A percentile compares a stretch with the other conserved stretches of the same genome.
Conservation (phyloP, 92 coral and sea anemone genomes). For the Parazoanthus swiftii region DNA sequence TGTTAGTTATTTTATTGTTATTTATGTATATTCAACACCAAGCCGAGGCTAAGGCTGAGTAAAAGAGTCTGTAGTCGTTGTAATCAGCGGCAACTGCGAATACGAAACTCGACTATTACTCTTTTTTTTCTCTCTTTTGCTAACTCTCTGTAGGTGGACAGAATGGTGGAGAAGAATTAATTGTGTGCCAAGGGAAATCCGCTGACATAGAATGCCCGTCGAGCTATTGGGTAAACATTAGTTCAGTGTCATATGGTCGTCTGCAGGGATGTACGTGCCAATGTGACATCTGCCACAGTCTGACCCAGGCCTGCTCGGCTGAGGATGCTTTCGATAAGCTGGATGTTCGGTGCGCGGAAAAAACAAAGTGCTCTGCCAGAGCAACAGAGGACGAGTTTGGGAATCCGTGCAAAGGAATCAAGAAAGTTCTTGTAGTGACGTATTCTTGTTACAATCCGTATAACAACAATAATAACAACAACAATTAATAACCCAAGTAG, state of each 20-base stretch:
- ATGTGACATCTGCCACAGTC: constrained; percentile 35
- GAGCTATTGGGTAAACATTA: neutral
- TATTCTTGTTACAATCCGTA: neutral
- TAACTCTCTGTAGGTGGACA: too few relatives aligned
- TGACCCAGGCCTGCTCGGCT: constrained; percentile 1
- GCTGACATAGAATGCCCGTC: neutral
- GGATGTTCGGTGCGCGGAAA: neutral
- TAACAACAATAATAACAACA: neutral
- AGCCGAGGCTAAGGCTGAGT: too few relatives aligned
- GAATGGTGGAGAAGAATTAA: neutral
- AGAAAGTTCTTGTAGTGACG: constrained; percentile 12
- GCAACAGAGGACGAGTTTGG: constrained; percentile 9
- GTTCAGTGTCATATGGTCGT: constrained; percentile 1
- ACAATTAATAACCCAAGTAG: too few relatives aligned
- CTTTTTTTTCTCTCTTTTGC: too few relatives aligned
- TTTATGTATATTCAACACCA: too few relatives aligned
- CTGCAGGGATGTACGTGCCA: constrained; percentile 12
- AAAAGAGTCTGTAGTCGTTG: too few relatives aligned
- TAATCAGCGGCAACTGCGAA: too few relatives aligned
- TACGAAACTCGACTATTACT: too few relatives aligned
- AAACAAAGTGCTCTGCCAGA: neutral
- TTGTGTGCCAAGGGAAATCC: constrained; percentile 26
- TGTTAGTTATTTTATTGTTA: too few relatives aligned
- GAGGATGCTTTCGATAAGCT: neutral
- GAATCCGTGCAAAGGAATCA: constrained; percentile 37